Base-by-base conservation (phyloP, 2,113 vertebrate genomes). In the Gobius niger region DNA sequence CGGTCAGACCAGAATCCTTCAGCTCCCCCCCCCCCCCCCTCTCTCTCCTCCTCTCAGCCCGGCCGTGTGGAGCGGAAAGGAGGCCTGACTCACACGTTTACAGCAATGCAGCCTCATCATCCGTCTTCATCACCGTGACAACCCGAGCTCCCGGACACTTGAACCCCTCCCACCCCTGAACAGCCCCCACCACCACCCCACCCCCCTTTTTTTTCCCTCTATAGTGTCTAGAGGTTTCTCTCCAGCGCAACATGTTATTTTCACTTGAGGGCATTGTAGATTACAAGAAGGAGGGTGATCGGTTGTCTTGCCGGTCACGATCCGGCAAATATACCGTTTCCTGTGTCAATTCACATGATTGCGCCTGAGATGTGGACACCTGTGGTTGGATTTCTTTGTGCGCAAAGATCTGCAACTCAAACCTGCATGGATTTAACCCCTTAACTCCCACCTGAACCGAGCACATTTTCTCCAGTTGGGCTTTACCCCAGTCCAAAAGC, bases 21-120 rank as follows among this genome's bases (percentile, higher is more conserved):
- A 15, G 56, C 66, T 19, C 1, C 24, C 7, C 63, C 56, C 24
- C 61, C 61, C 16, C 34, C 4, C 41, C 41, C 47, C 3, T 2
- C 63, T 50, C 53, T 24, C 18, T 1, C 5, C 47, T 13, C 44
- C 9, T 51, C 54, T 47, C 64, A 47, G 47, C 75, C 75, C 63
- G 68, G 75, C 52, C 12, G 72, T 78, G 67, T 83, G 67, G 71
- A 60, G 80, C 40, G 74, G 69, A 83, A 70, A 70, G 76, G 85
- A 77, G 77, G 87, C 83, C 87, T 90, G 87, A 90, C 80, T 91
- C 89, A 88, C 84, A 68, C 78, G 70, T 86, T 89, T 84, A 83
- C 87, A 91, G 89, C 82, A 87, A 72, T 86, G 80, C 82, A 88
- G 85, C 80, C 76, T 86, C 81, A 89, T 86, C 80, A 87, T 88